These are phyloP conservation scores for Brotula barbata DNA, from an alignment of 2,797 vertebrate genomes.

Conservation along the genomic window DNA sequence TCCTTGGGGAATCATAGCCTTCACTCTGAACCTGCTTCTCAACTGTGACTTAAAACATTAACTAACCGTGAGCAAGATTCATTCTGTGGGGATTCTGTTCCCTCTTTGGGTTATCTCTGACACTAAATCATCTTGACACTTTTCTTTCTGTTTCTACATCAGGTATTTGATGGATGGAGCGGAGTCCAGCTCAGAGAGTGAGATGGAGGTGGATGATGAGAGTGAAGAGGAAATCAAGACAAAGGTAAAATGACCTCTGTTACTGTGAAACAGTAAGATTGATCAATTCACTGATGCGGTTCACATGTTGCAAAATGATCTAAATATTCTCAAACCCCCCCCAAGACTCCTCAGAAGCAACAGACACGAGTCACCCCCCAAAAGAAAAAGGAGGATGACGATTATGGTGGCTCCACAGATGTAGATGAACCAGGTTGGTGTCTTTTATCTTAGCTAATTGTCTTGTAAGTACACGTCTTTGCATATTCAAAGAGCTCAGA, in stretches of 20 bases:
- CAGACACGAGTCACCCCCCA: slow-evolving; percentile 56
- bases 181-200: slow-evolving; percentile 82
- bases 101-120: slow-evolving; percentile 3
- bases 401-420: slow-evolving; percentile 83
- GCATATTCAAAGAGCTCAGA: no score
- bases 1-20: no score
- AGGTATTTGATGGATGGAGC: slow-evolving; percentile 88
- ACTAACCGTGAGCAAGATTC: slow-evolving; percentile 33
- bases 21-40: no score
- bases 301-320: not conserved
- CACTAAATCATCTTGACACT: slow-evolving; percentile 48
- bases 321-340: not conserved
- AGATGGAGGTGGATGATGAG: slow-evolving; percentile 76
- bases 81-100: slow-evolving; percentile 7
- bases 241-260: slow-evolving; percentile 46
- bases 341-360: slow-evolving; percentile 61
- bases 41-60: slow-evolving; percentile 17
- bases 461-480: no score
- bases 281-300: not conserved
- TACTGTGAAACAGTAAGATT: not conserved
- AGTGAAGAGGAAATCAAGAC: slow-evolving; percentile 68
- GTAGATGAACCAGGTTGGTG: slow-evolving; percentile 78
- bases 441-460: not conserved
- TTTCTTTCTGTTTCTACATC: slow-evolving; percentile 16
- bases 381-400: slow-evolving; percentile 62